A percentile compares a stretch with the other conserved stretches of the same genome.
phyloP scores from a whole-genome alignment of 2,797 vertebrate genomes.

The Rhabdophis nuchalis region DNA sequence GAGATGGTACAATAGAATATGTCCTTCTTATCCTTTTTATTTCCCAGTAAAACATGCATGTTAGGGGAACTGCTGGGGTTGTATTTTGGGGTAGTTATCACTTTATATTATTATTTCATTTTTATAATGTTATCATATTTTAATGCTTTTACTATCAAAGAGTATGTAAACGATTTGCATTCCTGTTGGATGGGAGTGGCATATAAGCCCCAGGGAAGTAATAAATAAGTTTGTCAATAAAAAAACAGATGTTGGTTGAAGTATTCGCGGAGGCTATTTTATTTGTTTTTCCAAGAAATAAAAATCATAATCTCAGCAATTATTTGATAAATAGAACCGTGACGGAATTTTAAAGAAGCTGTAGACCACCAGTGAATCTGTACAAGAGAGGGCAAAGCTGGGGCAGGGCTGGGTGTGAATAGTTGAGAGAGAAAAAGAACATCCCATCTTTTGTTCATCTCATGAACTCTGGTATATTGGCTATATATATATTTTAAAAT shows the following conservation, averaged over 20 bases:
- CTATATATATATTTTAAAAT: fast-evolving
- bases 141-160: not conserved
- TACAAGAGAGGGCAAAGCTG: not conserved
- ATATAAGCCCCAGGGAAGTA: not conserved
- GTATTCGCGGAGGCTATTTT: not conserved
- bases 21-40: not conserved
- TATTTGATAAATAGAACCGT: not conserved
- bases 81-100: not conserved
- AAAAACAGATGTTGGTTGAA: not conserved
- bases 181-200: not conserved
- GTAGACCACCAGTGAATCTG: not conserved
- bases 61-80: not conserved
- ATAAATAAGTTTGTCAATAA: not conserved
- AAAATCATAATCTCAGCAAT: not conserved
- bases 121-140: not conserved
- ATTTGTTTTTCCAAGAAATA: not conserved
- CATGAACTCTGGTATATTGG: fast-evolving
- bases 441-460: not conserved
- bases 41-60: not conserved
- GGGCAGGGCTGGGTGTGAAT: not conserved
- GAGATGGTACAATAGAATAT: not conserved
- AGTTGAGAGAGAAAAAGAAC: not conserved
- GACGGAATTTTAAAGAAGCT: not conserved
- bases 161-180: not conserved
- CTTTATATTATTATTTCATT: not conserved